Conservation (phyloP, 2,113 vertebrate genomes). For the Phalacrocorax carbo region DNA sequence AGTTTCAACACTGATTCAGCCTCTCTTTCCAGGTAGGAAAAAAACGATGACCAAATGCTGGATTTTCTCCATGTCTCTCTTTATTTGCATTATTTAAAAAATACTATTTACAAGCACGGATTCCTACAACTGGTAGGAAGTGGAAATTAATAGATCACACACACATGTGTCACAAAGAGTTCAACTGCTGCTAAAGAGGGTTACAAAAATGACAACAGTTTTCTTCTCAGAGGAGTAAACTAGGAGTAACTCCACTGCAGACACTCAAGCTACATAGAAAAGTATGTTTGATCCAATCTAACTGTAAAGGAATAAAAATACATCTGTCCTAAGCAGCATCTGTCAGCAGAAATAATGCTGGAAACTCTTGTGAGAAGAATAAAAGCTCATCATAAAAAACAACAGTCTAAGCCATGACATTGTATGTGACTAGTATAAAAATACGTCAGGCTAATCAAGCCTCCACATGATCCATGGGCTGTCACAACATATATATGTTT, state of each 20-base stretch:
- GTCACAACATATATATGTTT: neutral
- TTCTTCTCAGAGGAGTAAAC: neutral
- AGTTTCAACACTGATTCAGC: neutral
- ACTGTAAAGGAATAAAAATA: conserved; percentile 27
- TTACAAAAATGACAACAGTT: neutral
- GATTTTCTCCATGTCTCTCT: neutral
- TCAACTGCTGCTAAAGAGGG: neutral
- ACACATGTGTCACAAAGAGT: accelerated
- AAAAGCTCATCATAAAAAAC: neutral
- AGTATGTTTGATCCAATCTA: neutral
- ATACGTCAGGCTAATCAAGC: neutral
- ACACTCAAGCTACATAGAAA: neutral
- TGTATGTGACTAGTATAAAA: neutral
- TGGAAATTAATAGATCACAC: neutral
- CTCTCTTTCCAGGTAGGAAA: neutral
- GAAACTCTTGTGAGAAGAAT: neutral
- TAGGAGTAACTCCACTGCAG: neutral
- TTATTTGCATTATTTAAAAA: neutral
- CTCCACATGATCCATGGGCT: neutral
- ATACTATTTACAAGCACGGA: neutral
- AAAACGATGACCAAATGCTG: neutral
- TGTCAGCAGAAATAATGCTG: neutral
- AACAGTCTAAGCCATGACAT: neutral
- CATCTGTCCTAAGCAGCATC: conserved; percentile 9
- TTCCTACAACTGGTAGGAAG: neutral